Conservation (phyloP, 2,113 vertebrate species). For the Ptyas mucosa region DNA sequence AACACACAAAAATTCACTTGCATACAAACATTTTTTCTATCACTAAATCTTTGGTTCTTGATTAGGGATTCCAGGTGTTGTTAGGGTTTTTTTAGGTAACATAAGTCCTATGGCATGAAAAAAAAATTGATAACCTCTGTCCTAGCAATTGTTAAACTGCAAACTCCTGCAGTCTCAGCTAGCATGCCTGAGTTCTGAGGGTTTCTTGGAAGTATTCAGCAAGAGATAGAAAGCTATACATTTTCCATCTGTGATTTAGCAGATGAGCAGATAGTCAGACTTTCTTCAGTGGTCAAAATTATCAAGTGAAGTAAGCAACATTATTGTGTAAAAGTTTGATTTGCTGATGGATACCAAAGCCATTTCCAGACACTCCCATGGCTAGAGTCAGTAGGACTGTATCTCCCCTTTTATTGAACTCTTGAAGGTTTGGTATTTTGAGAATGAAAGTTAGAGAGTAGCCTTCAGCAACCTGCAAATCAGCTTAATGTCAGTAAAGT, state of each 20-base stretch:
- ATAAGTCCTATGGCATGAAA: no score
- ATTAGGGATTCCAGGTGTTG: neutral
- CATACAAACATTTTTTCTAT: neutral
- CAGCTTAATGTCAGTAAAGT: slow-evolving; percentile 15
- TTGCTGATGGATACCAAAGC: neutral
- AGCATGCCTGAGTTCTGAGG: neutral
- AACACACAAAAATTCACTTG: neutral
- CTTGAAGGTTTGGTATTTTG: neutral
- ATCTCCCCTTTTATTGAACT: neutral
- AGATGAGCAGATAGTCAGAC: neutral
- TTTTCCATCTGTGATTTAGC: neutral
- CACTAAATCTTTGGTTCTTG: neutral
- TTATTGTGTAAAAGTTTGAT: neutral
- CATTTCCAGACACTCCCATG: neutral
- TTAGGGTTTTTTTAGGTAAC: neutral
- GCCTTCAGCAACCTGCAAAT: neutral
- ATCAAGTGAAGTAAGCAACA: neutral
- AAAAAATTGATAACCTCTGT: no score
- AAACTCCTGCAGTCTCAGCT: neutral
- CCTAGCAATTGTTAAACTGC: neutral
- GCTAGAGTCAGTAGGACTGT: neutral
- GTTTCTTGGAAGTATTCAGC: neutral
- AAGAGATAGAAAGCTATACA: neutral
- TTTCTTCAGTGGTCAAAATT: neutral
- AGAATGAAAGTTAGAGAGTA: neutral